Conservation (phyloP, 2,888 invertebrate genomes). For the Apodemia mormo region DNA sequence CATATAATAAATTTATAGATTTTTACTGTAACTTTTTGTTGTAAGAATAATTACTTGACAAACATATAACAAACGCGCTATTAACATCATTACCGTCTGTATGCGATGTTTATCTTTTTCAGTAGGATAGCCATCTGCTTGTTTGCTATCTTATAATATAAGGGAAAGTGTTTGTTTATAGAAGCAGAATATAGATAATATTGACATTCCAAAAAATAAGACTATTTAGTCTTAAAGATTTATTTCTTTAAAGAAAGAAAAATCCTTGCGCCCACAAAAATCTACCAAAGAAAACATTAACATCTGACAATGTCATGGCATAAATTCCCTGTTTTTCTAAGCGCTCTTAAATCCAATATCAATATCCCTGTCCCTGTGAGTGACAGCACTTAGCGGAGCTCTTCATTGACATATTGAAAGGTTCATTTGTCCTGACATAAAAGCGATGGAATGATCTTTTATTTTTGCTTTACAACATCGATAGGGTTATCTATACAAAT, state of each 20-base stretch:
- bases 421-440: neutral
- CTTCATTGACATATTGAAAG: slow-evolving; percentile 15
- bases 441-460: neutral
- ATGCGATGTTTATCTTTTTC: too few relatives aligned
- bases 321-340: slow-evolving; percentile 1
- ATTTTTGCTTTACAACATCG: neutral
- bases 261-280: neutral
- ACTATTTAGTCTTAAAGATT: too few relatives aligned
- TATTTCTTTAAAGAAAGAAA: neutral
- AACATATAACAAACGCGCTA: too few relatives aligned
- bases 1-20: too few relatives aligned
- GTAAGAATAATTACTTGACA: too few relatives aligned
- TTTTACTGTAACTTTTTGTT: too few relatives aligned
- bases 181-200: neutral
- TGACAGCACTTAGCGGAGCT: slow-evolving; percentile 15
- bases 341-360: slow-evolving; percentile 14
- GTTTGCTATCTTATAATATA: too few relatives aligned
- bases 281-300: neutral
- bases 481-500: neutral
- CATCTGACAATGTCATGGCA: slow-evolving; percentile 1
- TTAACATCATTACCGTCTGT: too few relatives aligned
- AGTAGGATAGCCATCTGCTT: too few relatives aligned
- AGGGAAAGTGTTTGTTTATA: too few relatives aligned
- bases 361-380: slow-evolving; percentile 2
- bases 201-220: neutral